Evolutionary conservation across 2,113 vertebrate species (phyloP).

Genomic region (Aegithalos caudatus): DNA sequence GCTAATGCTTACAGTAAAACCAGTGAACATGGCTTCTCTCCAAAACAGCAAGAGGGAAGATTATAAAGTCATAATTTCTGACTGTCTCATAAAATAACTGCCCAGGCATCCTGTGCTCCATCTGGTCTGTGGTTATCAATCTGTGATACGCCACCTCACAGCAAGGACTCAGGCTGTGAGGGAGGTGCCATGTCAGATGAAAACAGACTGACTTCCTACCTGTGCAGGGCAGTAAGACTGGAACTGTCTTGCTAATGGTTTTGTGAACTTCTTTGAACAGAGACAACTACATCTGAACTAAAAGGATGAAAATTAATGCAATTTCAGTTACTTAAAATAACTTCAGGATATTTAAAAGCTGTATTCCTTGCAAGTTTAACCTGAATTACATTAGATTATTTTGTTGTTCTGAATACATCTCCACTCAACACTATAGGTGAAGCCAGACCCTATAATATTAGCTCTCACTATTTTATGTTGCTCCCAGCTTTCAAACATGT

Average conservation of each 20-base stretch:
- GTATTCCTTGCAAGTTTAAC: not conserved
- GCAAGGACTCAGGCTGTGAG: not conserved
- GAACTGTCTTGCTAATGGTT: not conserved
- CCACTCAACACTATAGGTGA: not conserved
- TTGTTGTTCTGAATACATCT: not conserved
- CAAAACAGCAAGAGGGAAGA: conserved; percentile 33
- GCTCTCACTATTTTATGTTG: not conserved
- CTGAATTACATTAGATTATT: not conserved
- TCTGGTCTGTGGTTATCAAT: conserved; percentile 35
- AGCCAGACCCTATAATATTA: not conserved
- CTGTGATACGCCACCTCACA: not conserved
- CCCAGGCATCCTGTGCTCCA: conserved; percentile 39
- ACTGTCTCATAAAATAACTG: conserved; percentile 35
- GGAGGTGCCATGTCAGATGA: not conserved
- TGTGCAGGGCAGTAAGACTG: not conserved
- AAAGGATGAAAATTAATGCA: not conserved
- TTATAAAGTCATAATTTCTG: conserved; percentile 52
- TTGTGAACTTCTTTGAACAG: not conserved
- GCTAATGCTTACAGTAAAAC: conserved; percentile 13
- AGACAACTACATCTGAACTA: not conserved
- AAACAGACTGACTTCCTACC: not conserved
- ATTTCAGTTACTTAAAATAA: not conserved
- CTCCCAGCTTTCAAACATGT: not conserved
- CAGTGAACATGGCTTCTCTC: conserved; percentile 21
- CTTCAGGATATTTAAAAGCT: not conserved